These are phyloP conservation scores for Diorhabda carinulata DNA, from an alignment of 1,140 invertebrate genomes.

Conservation along the genomic window DNA sequence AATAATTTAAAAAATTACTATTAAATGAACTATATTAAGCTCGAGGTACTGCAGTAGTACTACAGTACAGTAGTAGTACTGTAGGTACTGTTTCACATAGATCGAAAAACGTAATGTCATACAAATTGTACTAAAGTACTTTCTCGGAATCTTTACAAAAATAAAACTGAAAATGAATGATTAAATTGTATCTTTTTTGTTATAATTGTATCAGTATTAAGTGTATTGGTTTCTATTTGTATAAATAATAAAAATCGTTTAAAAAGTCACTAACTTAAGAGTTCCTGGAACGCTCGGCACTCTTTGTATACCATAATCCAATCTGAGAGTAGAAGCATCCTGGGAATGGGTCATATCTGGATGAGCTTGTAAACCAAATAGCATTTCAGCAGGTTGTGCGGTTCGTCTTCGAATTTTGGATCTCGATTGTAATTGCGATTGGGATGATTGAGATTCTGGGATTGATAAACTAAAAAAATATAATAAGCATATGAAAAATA, in stretches of 20 bases:
- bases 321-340: conserved; percentile 27
- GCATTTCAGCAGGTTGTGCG: conserved; percentile 62
- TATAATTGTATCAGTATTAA: no score
- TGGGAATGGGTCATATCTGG: conserved; percentile 34
- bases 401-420: conserved; percentile 64
- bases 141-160: no score
- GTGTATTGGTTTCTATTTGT: no score
- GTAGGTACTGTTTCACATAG: no score
- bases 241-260: conserved; percentile 2
- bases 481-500: neutral
- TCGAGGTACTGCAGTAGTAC: no score
- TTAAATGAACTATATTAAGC: no score
- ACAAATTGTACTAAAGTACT: no score
- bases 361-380: conserved; percentile 54
- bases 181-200: no score
- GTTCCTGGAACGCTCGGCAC: conserved; percentile 68
- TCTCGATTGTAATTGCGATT: conserved; percentile 29
- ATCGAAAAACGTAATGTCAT: no score
- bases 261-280: conserved; percentile 51
- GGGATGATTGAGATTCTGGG: conserved; percentile 33
- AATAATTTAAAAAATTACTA: no score
- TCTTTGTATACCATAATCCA: conserved; percentile 55
- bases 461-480: conserved; percentile 25
- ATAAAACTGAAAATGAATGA: no score
- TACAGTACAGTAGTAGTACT: no score